These are phyloP conservation scores for Phalera bucephala DNA, from an alignment of 2,888 invertebrate genomes.

Conservation along the genomic window DNA sequence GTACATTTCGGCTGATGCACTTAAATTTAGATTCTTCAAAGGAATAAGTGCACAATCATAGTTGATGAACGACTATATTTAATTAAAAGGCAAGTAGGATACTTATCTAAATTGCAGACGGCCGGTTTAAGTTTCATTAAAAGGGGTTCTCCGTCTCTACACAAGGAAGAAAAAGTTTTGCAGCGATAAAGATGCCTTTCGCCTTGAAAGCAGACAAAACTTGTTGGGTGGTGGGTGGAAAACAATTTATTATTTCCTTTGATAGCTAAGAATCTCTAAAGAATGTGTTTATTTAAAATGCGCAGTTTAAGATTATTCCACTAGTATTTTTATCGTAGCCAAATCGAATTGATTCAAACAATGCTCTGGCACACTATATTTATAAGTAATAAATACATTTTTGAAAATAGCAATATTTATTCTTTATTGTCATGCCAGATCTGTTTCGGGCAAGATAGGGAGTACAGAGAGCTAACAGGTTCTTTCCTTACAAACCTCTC, in stretches of 20 bases:
- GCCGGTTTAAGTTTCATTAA: slow-evolving; percentile 72
- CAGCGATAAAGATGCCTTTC: slow-evolving; percentile 74
- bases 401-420: too few relatives aligned
- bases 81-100: slow-evolving; percentile 57
- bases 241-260: slow-evolving; percentile 67
- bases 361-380: too few relatives aligned
- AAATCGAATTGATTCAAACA: too few relatives aligned
- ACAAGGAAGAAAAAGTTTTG: slow-evolving; percentile 69
- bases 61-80: slow-evolving; percentile 42
- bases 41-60: slow-evolving; percentile 19
- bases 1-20: too few relatives aligned
- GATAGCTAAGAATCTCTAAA: slow-evolving; percentile 49
- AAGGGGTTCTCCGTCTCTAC: slow-evolving; percentile 57
- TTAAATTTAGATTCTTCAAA: too few relatives aligned
- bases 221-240: slow-evolving; percentile 54
- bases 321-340: too few relatives aligned
- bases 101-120: slow-evolving; percentile 70
- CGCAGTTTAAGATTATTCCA: slow-evolving; percentile 24
- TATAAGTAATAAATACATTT: too few relatives aligned
- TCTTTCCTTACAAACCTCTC: too few relatives aligned
- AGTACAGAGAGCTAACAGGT: too few relatives aligned
- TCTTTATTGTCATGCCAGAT: too few relatives aligned
- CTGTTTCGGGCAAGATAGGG: too few relatives aligned
- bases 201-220: slow-evolving; percentile 61
- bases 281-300: slow-evolving; percentile 51